phyloP scores from a whole-genome alignment of 30 jellyfish, hydroid and myxozoan genomes.

The Sanderia malayensis region DNA sequence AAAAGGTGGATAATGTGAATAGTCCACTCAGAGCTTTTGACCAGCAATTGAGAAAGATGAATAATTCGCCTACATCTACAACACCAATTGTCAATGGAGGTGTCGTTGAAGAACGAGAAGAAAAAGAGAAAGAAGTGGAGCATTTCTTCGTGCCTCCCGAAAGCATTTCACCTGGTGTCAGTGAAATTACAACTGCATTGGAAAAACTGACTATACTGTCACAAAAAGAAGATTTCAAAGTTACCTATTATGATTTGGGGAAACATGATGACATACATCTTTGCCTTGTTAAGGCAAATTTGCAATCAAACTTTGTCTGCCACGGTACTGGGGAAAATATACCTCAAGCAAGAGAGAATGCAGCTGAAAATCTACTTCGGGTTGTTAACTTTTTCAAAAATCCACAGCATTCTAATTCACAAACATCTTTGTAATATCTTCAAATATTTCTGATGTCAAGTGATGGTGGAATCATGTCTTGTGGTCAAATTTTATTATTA shows the following conservation, averaged over 20 bases:
- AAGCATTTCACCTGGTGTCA: slow-evolving; percentile 1
- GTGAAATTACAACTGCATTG: slow-evolving; percentile 6
- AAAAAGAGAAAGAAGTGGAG: too few relatives aligned
- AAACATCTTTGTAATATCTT: too few relatives aligned
- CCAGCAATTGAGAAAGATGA: too few relatives aligned
- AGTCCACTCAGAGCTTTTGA: too few relatives aligned
- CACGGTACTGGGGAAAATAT: slow-evolving; percentile 41
- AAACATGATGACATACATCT: slow-evolving; percentile 4
- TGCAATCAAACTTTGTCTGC: slow-evolving; percentile 23
- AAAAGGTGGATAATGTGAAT: too few relatives aligned
- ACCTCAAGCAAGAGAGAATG: slow-evolving; percentile 47
- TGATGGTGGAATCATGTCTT: too few relatives aligned
- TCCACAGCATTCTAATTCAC: too few relatives aligned
- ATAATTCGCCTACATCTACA: too few relatives aligned
- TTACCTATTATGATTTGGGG: slow-evolving; percentile 8
- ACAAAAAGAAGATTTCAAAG: not conserved
- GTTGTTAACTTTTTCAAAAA: slow-evolving; percentile 20
- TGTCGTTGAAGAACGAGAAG: too few relatives aligned
- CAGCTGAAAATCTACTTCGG: slow-evolving; percentile 40
- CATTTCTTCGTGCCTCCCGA: not conserved
- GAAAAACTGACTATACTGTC: slow-evolving; percentile 20
- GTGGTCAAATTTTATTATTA: too few relatives aligned
- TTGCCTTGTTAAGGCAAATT: slow-evolving; percentile 38
- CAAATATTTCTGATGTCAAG: too few relatives aligned
- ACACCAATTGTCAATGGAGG: too few relatives aligned